Evolutionary conservation across 2,797 vertebrate genomes (phyloP), one percentile per base, ranked within the genome.

Genomic region (Coluber constrictor): DNA sequence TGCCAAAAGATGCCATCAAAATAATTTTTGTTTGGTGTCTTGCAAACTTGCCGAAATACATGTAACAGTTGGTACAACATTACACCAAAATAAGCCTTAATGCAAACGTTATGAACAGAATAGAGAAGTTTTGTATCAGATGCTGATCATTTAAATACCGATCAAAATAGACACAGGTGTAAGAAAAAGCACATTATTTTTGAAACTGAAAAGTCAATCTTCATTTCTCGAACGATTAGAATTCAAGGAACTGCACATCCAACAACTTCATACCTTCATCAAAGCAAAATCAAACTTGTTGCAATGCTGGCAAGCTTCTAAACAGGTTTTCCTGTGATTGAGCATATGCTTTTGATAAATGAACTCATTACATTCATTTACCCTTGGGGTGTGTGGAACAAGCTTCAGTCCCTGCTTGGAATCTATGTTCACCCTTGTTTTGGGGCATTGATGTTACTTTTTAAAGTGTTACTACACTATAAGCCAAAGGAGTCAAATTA

Each of bases 351-450:
- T 57, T 94, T 96, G 96, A 97, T 96, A 93, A 95, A 97, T 96
- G 95, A 96, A 93, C 95, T 96, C 96, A 95, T 97, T 96, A 97
- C 94, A 94, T 95, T 95, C 94, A 93, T 92, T 56, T 95, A 83
- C 94, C 87, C 94, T 51, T 89, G 79, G 94, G 93, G 60, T 54
- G 15, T 55, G 2, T 2, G 61, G 43, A 32, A 23, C 96, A 96
- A 93, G 87, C 86, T 95, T 94, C 95, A 95, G 70, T 43, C 91
- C 87, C 88, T 74, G 86, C 8, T 27, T 13, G 54, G 60, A 66
- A 66, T 66, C 83, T n/a, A 32, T 91, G 29, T 18, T 54, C 47
- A 51, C 59, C n/a, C 59, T 87, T 32, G 43, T 86, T 61, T 1
- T 86, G 83, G 18, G 54, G 29, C 47, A 87, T 15, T 51, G 18